Evolutionary conservation across 2,113 vertebrate species (phyloP).

Genomic region (Colistium nudipinnis): DNA sequence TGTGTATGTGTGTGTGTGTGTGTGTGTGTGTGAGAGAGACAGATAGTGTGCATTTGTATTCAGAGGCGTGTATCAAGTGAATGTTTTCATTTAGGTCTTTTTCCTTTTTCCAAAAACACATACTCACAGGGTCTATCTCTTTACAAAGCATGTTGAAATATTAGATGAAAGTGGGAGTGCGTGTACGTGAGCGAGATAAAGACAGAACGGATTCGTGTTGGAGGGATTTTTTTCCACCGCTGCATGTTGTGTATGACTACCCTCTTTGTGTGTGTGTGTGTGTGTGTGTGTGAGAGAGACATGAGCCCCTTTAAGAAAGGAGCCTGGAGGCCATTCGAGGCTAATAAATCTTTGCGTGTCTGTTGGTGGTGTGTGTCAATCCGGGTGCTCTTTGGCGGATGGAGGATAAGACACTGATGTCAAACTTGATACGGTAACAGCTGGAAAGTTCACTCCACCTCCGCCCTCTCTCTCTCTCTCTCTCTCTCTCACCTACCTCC

Average conservation of each 20-base stretch:
- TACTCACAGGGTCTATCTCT: too few species aligned
- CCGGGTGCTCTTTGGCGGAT: conserved; percentile 21
- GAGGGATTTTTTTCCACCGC: not conserved
- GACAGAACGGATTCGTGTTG: not conserved
- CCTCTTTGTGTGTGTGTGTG: not conserved
- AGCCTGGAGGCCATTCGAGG: conserved; percentile 35
- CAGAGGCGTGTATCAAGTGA: too few species aligned
- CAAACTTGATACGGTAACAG: conserved; percentile 75
- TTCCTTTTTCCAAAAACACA: not conserved
- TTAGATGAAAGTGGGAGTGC: conserved; percentile 5
- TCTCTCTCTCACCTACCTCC: conserved; percentile 5
- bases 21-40: not conserved
- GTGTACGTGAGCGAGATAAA: conserved; percentile 3
- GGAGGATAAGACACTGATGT: conserved; percentile 65
- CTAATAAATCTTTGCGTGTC: conserved; percentile 52
- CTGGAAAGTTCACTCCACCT: conserved; percentile 66
- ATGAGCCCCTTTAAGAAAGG: conserved; percentile 38
- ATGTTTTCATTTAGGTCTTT: conserved; percentile 6
- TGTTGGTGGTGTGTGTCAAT: conserved; percentile 54
- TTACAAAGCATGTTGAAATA: too few species aligned
- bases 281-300: conserved; percentile 23
- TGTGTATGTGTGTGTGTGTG: conserved; percentile 8
- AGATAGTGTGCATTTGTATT: not conserved
- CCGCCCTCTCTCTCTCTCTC: conserved; percentile 33
- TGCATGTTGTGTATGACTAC: not conserved